These are phyloP conservation scores for Cantharis nigra DNA, from an alignment of 2,888 invertebrate species.

Conservation along the genomic window DNA sequence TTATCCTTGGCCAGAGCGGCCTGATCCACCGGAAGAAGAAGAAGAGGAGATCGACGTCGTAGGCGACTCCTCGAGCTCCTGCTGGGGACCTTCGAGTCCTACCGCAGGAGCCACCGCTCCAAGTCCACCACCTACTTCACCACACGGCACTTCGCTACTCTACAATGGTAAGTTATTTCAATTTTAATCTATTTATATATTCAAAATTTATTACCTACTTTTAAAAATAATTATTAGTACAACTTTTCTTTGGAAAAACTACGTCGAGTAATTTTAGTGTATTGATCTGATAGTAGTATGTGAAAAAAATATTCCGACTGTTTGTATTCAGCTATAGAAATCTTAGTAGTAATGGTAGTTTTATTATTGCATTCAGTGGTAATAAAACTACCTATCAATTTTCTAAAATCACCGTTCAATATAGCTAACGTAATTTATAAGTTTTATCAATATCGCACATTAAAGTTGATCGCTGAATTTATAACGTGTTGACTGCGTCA, in stretches of 20 bases:
- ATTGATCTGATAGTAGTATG: background rate
- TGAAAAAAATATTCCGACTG: background rate
- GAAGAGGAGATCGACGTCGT: slow-evolving; percentile 89
- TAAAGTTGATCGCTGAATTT: slow-evolving; percentile 5
- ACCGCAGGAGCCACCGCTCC: slow-evolving; percentile 78
- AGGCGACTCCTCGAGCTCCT: slow-evolving; percentile 66
- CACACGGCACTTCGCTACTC: slow-evolving; percentile 72
- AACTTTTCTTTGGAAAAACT: background rate
- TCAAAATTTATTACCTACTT: background rate
- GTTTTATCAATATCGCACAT: background rate
- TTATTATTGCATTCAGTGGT: background rate
- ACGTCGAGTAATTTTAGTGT: background rate
- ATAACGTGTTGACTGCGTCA: slow-evolving; percentile 25
- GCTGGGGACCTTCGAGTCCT: slow-evolving; percentile 76
- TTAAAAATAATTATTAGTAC: background rate
- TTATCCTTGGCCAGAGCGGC: slow-evolving; percentile 75
- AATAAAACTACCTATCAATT: background rate
- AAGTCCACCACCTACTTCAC: slow-evolving; percentile 71
- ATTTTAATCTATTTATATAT: background rate
- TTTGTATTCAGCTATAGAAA: background rate
- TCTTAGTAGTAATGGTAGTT: background rate
- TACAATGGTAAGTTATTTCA: slow-evolving; percentile 70
- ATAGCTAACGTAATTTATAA: background rate
- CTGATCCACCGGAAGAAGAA: slow-evolving; percentile 49
- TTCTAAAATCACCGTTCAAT: background rate